These are phyloP conservation scores for Chironex yamaguchii DNA, from an alignment of 30 jellyfish, hydroid and myxozoan species.

Conservation along the genomic window DNA sequence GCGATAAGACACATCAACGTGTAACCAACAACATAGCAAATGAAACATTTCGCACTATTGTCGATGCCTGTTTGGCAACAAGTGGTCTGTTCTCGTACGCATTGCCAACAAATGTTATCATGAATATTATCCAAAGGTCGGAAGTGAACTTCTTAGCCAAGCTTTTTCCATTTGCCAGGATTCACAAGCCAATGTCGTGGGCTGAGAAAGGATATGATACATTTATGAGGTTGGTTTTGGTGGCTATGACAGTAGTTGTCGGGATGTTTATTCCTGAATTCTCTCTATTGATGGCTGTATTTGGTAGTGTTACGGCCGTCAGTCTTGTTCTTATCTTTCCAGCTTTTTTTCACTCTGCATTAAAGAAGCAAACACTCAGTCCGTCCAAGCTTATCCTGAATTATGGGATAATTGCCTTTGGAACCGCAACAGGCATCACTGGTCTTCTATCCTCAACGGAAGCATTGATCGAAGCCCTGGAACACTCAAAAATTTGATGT, in stretches of 20 bases:
- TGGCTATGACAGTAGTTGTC: conserved; percentile 43
- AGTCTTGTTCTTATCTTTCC: conserved; percentile 70
- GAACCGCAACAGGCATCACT: conserved; percentile 29
- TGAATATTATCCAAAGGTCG: conserved; percentile 71
- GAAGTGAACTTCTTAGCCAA: conserved; percentile 47
- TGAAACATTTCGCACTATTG: conserved; percentile 9
- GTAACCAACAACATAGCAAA: conserved; percentile 59
- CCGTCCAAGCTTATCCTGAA: neutral
- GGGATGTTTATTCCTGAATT: conserved; percentile 84
- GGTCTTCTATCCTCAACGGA: conserved; percentile 51
- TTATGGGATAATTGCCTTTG: conserved; percentile 7
- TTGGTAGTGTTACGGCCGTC: conserved; percentile 87
- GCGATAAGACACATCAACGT: conserved; percentile 73
- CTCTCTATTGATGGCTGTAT: conserved; percentile 86
- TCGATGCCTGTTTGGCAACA: conserved; percentile 72
- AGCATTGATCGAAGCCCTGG: conserved; percentile 46
- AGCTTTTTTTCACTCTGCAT: conserved; percentile 37
- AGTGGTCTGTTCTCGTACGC: conserved; percentile 80
- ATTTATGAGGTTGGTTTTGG: conserved; percentile 66
- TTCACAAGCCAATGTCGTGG: conserved; percentile 67
- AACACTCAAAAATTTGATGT: conserved; percentile 1
- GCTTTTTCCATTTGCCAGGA: conserved; percentile 52
- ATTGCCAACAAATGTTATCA: conserved; percentile 83
- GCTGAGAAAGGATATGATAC: conserved; percentile 70
- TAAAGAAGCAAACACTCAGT: conserved; percentile 12